Conservation (phyloP, 2,888 invertebrate species). For the Melolontha melolontha region DNA sequence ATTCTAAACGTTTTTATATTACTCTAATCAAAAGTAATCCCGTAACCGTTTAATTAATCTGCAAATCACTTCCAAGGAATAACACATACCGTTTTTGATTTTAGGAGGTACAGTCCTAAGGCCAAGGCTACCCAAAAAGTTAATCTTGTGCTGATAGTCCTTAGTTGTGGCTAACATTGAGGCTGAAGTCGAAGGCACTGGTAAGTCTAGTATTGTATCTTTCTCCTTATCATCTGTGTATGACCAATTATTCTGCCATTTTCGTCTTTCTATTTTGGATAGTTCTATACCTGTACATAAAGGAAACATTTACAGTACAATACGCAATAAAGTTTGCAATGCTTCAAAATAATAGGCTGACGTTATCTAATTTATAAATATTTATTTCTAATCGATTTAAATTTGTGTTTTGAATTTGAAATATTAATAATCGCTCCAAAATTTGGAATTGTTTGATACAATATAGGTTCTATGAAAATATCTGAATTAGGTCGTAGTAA, state of each 20-base stretch:
- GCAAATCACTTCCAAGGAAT: too few species aligned
- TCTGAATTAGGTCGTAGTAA: too few species aligned
- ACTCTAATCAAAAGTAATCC: too few species aligned
- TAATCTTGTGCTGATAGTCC: constrained; percentile 70
- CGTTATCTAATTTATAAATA: too few species aligned
- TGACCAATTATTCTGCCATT: constrained; percentile 63
- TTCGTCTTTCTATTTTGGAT: constrained; percentile 71
- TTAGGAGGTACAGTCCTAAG: constrained; percentile 69
- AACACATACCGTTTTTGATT: constrained; percentile 70
- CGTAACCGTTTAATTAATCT: too few species aligned
- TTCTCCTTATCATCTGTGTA: constrained; percentile 57
- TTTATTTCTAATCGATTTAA: too few species aligned
- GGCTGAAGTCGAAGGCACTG: constrained; percentile 68
- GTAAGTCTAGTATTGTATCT: constrained; percentile 63
- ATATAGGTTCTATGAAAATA: too few species aligned
- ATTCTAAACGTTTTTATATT: too few species aligned
- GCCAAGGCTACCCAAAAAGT: constrained; percentile 71
- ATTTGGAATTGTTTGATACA: too few species aligned
- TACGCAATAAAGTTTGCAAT: background rate
- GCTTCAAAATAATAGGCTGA: too few species aligned
- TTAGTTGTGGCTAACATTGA: constrained; percentile 65
- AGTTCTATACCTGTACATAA: constrained; percentile 69
- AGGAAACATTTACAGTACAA: background rate
- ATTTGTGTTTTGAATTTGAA: too few species aligned
- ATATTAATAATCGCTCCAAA: too few species aligned